Percentiles rank a stretch among this genome's conserved stretches.
Conservation (phyloP, 2,113 vertebrate species). For the Anhinga anhinga region DNA sequence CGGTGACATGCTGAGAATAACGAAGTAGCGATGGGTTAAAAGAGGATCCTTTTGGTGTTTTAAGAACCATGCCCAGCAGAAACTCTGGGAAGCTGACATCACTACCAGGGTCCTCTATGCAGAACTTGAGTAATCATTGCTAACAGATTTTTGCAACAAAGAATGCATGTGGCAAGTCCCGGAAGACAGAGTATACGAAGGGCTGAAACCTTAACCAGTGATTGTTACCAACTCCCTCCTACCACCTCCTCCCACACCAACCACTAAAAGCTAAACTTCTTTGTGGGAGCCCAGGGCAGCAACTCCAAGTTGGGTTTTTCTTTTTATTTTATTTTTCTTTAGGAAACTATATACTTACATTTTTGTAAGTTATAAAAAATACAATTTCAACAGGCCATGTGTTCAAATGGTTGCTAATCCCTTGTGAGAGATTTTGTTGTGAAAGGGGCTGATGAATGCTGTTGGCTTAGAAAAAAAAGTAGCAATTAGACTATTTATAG, state of each 20-base stretch:
- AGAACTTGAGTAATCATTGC: not conserved
- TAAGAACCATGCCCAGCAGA: not conserved
- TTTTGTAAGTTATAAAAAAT: not conserved
- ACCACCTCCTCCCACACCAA: not conserved
- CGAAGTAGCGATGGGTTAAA: not conserved
- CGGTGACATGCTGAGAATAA: not conserved
- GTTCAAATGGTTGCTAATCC: not conserved
- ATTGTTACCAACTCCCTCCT: not conserved
- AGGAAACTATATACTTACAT: not conserved
- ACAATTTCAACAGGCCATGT: not conserved
- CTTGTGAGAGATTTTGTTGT: not conserved
- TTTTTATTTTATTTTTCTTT: not conserved
- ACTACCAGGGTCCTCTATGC: not conserved
- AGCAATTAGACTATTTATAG: constrained; percentile 45
- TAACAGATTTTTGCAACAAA: not conserved
- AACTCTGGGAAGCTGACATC: constrained; percentile 5
- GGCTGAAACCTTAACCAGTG: not conserved
- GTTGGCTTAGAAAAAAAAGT: not conserved
- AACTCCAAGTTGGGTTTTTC: not conserved
- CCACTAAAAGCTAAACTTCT: not conserved
- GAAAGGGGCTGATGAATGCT: not conserved
- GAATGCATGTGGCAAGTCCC: not conserved
- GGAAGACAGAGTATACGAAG: not conserved
- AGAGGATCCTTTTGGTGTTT: not conserved
- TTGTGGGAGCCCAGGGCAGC: not conserved